phyloP scores from a whole-genome alignment of 2,888 invertebrate species.

The Agonopterix alstromeriana region DNA sequence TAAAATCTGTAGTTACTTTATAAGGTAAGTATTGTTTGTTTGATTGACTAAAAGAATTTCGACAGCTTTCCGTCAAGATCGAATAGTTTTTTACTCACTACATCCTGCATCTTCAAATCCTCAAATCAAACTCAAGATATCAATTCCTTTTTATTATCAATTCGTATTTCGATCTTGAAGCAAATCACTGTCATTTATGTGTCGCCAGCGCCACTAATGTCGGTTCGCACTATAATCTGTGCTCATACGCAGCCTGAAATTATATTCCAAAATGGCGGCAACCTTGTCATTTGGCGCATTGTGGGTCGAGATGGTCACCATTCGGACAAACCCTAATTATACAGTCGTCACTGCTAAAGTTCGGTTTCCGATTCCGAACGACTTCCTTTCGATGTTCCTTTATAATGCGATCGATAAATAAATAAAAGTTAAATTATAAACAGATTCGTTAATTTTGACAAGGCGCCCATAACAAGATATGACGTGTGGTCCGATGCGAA shows the following conservation, averaged over 20 bases:
- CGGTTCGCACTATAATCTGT: conserved; percentile 60
- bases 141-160: conserved; percentile 24
- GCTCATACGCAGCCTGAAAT: conserved; percentile 53
- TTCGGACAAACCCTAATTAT: conserved; percentile 46
- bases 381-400: conserved; percentile 26
- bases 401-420: conserved; percentile 5
- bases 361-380: conserved; percentile 40
- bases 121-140: conserved; percentile 24
- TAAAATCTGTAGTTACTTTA: too few species aligned
- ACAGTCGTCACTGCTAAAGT: conserved; percentile 25
- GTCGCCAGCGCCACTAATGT: conserved; percentile 50
- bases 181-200: conserved; percentile 44
- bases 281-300: conserved; percentile 63
- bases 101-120: conserved; percentile 16
- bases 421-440: background rate
- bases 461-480: too few species aligned
- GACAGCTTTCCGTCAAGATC: too few species aligned
- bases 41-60: too few species aligned
- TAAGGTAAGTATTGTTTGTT: too few species aligned
- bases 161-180: conserved; percentile 26
- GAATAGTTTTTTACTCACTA: too few species aligned
- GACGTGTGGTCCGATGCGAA: too few species aligned
- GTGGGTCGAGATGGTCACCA: conserved; percentile 38
- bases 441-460: background rate
- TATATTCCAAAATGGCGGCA: conserved; percentile 50